These are phyloP conservation scores for Coregonus suidteri DNA, from an alignment of 2,797 vertebrate species.

Conservation along the genomic window DNA sequence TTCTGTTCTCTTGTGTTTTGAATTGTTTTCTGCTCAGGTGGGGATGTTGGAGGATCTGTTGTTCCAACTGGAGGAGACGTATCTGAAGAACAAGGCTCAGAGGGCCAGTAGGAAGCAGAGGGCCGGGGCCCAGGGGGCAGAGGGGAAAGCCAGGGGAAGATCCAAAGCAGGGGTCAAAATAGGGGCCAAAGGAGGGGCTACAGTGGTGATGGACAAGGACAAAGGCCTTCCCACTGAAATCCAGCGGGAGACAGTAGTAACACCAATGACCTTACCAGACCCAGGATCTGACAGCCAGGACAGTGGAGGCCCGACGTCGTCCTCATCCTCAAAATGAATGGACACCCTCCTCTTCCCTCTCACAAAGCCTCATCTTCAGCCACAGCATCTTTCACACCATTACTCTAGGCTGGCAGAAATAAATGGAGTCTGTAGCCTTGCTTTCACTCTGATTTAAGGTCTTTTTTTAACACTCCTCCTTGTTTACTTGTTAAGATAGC, in stretches of 20 bases:
- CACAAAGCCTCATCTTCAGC: conserved; percentile 45
- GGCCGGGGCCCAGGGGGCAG: conserved; percentile 14
- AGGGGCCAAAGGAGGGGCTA: conserved; percentile 1
- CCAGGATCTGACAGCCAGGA: not conserved
- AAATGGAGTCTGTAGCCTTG: conserved; percentile 58
- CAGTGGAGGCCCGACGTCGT: not conserved
- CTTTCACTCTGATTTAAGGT: conserved; percentile 55
- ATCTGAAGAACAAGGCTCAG: conserved; percentile 64
- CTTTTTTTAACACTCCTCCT: conserved; percentile 42
- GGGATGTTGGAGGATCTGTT: conserved; percentile 68
- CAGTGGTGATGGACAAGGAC: not conserved
- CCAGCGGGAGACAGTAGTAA: not conserved
- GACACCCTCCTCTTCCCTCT: conserved; percentile 4
- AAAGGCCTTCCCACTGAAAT: not conserved
- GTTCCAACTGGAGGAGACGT: conserved; percentile 69
- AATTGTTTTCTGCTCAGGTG: conserved; percentile 30
- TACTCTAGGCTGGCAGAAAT: conserved; percentile 66
- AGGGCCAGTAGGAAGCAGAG: conserved; percentile 57
- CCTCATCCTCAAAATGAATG: not conserved
- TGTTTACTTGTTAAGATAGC: conserved; percentile 28
- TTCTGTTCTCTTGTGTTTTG: conserved; percentile 1
- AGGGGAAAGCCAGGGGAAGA: conserved; percentile 26
- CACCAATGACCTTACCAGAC: not conserved
- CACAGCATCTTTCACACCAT: conserved; percentile 47
- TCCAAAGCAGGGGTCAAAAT: not conserved